These are phyloP conservation scores for Orthonychiurus folsomi DNA, from an alignment of 2,888 invertebrate species.

Conservation along the genomic window DNA sequence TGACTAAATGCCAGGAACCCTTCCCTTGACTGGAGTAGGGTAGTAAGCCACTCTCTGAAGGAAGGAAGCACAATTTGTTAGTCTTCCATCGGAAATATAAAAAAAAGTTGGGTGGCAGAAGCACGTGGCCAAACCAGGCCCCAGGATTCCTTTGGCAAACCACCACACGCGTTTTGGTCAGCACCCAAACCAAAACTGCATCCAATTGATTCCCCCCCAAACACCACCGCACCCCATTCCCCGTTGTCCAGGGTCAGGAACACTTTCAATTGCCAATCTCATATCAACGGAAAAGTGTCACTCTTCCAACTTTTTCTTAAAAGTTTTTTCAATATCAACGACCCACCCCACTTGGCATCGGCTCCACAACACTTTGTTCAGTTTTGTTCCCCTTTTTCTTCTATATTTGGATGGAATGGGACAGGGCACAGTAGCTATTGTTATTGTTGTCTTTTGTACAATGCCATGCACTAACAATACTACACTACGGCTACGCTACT, in stretches of 20 bases:
- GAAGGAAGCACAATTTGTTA: no score
- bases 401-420: slow-evolving; percentile 12
- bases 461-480: no score
- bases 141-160: neutral
- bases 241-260: slow-evolving; percentile 4
- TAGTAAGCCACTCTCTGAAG: no score
- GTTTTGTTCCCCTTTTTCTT: neutral
- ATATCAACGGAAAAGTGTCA: neutral
- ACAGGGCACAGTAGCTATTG: no score
- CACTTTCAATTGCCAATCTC: slow-evolving; percentile 17
- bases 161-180: neutral
- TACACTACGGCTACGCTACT: no score
- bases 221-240: neutral
- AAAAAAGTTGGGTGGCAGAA: neutral
- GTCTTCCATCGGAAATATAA: neutral
- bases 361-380: neutral
- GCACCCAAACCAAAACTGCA: neutral
- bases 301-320: slow-evolving; percentile 1
- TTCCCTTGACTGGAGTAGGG: no score
- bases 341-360: slow-evolving; percentile 8
- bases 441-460: slow-evolving; percentile 7
- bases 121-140: neutral
- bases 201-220: neutral
- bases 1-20: neutral
- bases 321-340: slow-evolving; percentile 5